These are phyloP conservation scores for Malurus elegans DNA, from an alignment of 2,113 vertebrate species.

Conservation along the genomic window DNA sequence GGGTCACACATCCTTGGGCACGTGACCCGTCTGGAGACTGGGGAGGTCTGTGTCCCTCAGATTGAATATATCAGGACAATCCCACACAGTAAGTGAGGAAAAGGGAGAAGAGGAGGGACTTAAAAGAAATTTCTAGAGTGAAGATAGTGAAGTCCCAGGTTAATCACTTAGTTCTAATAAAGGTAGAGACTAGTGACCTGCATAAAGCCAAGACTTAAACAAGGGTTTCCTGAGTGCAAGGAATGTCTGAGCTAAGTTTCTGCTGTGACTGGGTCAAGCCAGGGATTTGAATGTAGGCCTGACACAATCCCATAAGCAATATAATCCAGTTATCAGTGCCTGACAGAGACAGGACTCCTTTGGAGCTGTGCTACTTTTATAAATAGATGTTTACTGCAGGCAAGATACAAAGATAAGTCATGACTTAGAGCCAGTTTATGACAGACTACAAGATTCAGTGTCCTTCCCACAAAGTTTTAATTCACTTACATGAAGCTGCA, in stretches of 20 bases:
- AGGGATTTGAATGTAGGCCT: not conserved
- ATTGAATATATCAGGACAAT: not conserved
- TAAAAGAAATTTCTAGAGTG: not conserved
- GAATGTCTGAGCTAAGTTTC: not conserved
- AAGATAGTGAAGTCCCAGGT: not conserved
- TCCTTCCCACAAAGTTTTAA: not conserved
- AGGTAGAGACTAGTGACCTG: not conserved
- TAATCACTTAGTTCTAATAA: not conserved
- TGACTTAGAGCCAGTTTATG: not conserved
- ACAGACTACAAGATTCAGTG: not conserved
- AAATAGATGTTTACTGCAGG: not conserved
- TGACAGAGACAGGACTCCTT: not conserved
- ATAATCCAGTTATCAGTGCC: not conserved
- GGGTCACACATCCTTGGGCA: accelerated
- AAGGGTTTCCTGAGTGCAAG: not conserved
- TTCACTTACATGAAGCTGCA: not conserved
- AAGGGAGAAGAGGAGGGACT: not conserved
- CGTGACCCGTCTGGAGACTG: not conserved
- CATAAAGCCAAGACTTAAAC: not conserved
- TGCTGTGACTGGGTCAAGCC: not conserved
- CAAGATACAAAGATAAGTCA: not conserved
- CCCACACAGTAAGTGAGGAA: not conserved
- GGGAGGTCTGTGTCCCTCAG: not conserved
- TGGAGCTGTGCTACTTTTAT: not conserved
- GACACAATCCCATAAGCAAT: not conserved